These are phyloP conservation scores for Riparia riparia DNA, from an alignment of 2,113 vertebrate genomes.

Conservation along the genomic window DNA sequence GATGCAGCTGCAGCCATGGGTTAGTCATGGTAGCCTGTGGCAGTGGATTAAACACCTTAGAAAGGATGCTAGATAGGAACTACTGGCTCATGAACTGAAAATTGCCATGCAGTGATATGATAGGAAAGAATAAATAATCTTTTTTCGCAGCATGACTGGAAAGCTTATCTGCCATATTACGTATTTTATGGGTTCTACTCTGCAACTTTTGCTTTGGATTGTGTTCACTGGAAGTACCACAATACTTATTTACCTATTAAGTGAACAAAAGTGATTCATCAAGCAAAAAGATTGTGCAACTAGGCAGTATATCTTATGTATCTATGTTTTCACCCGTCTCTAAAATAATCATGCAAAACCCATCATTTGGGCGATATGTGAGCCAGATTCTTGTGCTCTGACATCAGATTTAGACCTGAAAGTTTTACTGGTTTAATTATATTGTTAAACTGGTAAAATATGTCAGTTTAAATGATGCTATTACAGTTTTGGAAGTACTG, in stretches of 20 bases:
- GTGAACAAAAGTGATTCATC: slow-evolving; percentile 14
- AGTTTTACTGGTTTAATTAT: slow-evolving; percentile 26
- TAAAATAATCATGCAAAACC: not conserved
- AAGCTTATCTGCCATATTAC: slow-evolving; percentile 25
- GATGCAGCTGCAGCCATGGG: not conserved
- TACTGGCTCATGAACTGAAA: not conserved
- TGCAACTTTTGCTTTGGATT: slow-evolving; percentile 14
- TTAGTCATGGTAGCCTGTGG: not conserved
- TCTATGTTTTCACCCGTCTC: not conserved
- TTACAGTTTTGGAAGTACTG: not conserved
- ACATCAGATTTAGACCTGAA: slow-evolving; percentile 42
- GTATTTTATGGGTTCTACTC: not conserved
- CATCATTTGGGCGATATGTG: slow-evolving; percentile 1
- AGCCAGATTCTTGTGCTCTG: slow-evolving; percentile 24
- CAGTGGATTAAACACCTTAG: slow-evolving; percentile 4
- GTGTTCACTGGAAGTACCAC: not conserved
- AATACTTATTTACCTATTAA: not conserved
- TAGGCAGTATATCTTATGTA: not conserved
- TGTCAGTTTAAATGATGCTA: not conserved
- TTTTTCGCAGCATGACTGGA: not conserved
- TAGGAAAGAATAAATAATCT: slow-evolving; percentile 20
- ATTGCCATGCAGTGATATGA: not conserved
- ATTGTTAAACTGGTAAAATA: slow-evolving; percentile 11
- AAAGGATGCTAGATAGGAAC: not conserved
- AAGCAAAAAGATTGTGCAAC: slow-evolving; percentile 29